phyloP scores from a whole-genome alignment of 2,797 vertebrate genomes.

The Atherinosoma microstoma region DNA sequence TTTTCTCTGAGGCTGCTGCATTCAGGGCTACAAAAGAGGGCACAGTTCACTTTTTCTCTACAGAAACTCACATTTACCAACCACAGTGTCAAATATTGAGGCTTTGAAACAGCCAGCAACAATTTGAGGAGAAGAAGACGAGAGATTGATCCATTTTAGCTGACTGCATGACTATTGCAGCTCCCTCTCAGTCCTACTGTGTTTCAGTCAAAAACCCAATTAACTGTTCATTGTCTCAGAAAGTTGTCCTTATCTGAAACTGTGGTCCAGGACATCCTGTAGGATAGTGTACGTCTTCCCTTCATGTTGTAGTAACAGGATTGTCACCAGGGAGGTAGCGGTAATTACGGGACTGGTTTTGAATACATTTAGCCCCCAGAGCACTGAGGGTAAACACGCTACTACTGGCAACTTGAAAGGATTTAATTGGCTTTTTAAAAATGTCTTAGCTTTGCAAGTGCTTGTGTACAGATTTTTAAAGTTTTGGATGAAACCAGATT shows the following conservation, averaged over 20 bases:
- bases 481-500: not conserved
- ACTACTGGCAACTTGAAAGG: not conserved
- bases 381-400: not conserved
- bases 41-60: not conserved
- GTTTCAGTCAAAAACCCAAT: not conserved
- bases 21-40: not conserved
- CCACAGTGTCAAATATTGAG: not conserved
- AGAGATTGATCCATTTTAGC: not conserved
- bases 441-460: not conserved
- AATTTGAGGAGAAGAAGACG: not conserved
- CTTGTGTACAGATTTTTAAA: not conserved
- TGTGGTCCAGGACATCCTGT: not conserved
- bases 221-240: not conserved
- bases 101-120: not conserved
- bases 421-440: not conserved
- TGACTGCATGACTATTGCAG: not conserved
- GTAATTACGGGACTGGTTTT: not conserved
- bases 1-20: not conserved
- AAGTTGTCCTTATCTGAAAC: constrained; percentile 1
- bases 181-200: not conserved
- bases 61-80: not conserved
- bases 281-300: not conserved
- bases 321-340: not conserved
- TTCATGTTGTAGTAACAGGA: not conserved
- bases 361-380: not conserved